Evolutionary conservation across 2,797 vertebrate genomes (phyloP), one percentile per base, ranked within the genome.

Genomic region (Hyperoplus immaculatus): DNA sequence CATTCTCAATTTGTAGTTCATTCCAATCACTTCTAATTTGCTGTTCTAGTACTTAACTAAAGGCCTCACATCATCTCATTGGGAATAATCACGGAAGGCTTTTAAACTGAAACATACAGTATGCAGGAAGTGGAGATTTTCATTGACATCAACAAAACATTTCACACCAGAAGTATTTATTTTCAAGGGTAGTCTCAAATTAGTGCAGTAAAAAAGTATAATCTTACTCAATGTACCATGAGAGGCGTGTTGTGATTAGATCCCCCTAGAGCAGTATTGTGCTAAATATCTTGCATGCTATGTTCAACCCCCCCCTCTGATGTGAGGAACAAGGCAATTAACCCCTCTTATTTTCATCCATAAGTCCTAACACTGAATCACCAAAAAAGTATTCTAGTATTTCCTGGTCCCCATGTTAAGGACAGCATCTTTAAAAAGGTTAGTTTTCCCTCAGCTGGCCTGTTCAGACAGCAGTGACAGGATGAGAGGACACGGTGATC

Each of bases 341-440:
- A 49, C 29, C 39, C 56, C 29, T 14, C 16, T 55, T 46, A 36
- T 75, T 54, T 59, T 6, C 29, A 56, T 55, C 59, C 45, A 65
- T 38, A 39, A 60, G 29, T 29, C 29, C 15, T 49, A 59, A 56
- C 13, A 12, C 21, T 56, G 14, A 50, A 63, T 66, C 70, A 63
- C 6, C 29, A 29, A 45, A 72, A 38, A 60, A 72, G 13, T 41
- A 51, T 6, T 42, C 14, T 55, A 29, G 41, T 15, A 16, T 80
- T 63, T 63, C 43, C 36, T 51, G 12, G 66, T 29, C 64, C 21
- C 42, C 29, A 8, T 54, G 68, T 72, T 29, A 50, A 51, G 18
- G 41, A 69, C 51, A 4, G 47, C 67, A 18, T 62, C 67, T 86
- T 72, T 75, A 54, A 71, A 90, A 92, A 93, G 90, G 85, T 91